Conservation (phyloP, 37 sponge, comb jelly and placozoan species). For the Trichoplax adhaerens region DNA sequence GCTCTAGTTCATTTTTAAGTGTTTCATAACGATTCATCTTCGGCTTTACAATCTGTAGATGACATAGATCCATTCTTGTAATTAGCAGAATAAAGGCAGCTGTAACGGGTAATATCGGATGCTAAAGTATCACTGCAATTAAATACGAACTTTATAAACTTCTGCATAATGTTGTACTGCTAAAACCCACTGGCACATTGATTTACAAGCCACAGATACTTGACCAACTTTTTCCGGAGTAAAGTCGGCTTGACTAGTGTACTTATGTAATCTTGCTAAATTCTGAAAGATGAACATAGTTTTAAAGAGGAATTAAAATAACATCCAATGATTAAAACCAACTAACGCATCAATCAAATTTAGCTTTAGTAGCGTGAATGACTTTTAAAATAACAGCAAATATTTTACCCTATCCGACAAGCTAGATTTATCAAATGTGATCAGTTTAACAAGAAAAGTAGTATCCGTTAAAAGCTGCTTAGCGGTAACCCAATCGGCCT, state of each 20-base stretch:
- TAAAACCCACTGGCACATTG: constrained; percentile 60
- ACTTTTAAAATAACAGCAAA: neutral
- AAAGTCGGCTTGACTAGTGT: constrained; percentile 29
- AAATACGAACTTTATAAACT: constrained; percentile 13
- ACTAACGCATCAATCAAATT: neutral
- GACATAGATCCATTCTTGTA: neutral
- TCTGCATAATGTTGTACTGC: constrained; percentile 48
- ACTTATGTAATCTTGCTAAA: constrained; percentile 34
- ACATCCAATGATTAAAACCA: neutral
- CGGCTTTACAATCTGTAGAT: neutral
- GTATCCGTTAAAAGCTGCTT: constrained; percentile 38
- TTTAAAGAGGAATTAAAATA: neutral
- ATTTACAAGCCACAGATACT: constrained; percentile 55
- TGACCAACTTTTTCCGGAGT: constrained; percentile 33
- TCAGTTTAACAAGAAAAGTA: constrained; percentile 27
- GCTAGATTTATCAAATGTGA: constrained; percentile 26
- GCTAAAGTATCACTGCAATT: too few species aligned
- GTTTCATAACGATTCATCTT: neutral
- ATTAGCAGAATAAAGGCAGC: neutral
- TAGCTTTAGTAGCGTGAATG: neutral
- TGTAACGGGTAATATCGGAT: too few species aligned
- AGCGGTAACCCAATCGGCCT: constrained; percentile 41
- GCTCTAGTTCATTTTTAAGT: neutral
- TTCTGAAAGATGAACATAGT: constrained; percentile 3
- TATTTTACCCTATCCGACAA: constrained; percentile 27